A percentile compares a stretch with the other conserved stretches of the same genome.
Evolutionary conservation across 23 tunicate species (phyloP).

Genomic region (Diplosoma virens): DNA sequence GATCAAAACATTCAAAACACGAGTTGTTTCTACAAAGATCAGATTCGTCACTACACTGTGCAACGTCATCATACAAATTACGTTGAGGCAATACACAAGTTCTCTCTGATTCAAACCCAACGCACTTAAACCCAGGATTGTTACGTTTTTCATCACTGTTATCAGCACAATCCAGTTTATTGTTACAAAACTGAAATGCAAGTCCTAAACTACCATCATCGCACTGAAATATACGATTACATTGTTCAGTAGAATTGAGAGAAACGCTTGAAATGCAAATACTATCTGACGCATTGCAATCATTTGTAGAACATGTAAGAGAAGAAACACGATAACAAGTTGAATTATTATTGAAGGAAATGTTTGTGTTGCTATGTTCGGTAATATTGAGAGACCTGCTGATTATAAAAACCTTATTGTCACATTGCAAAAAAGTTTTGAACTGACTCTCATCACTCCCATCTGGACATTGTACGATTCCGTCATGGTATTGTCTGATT

Average conservation of each 20-base stretch:
- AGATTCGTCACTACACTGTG: constrained; percentile 40
- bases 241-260: background rate
- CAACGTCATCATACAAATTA: constrained; percentile 18
- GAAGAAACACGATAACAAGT: background rate
- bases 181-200: background rate
- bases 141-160: background rate
- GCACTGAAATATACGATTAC: background rate
- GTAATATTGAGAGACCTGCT: background rate
- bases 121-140: constrained; percentile 22
- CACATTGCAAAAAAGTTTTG: background rate
- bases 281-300: background rate
- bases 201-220: background rate
- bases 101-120: background rate
- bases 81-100: constrained; percentile 20
- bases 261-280: background rate
- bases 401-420: background rate
- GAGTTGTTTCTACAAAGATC: constrained; percentile 25
- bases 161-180: background rate
- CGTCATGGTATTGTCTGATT: background rate
- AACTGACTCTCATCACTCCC: background rate
- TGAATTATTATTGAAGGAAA: background rate
- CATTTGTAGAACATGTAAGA: background rate
- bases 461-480: background rate
- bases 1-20: constrained; percentile 45
- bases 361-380: background rate